Base-by-base conservation (phyloP, 2,888 invertebrate genomes). In the Lithophane socia region DNA sequence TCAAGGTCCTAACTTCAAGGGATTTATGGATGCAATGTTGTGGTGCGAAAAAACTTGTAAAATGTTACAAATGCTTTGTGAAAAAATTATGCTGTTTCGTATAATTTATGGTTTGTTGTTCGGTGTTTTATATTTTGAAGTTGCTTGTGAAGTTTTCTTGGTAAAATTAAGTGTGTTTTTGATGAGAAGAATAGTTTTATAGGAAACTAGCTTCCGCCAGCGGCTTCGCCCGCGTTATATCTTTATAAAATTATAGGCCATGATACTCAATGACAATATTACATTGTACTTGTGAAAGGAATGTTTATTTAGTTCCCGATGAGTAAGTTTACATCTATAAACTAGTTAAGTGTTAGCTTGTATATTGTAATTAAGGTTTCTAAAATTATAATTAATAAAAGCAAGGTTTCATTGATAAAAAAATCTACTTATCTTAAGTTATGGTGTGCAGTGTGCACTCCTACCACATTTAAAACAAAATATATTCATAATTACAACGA, bases 1-100 rank as follows among this genome's bases (percentile, higher is more conserved):
- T 94, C 93, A 93, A 94, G 93, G 93, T 89, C 85, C 86, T 91
- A 88, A 87, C 79, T 90, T 86, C 88, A 86, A 90, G 91, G 73
- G 87, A 88, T 92, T 92, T 92, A 91, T 88, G 83, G 81, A 42
- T 52, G 47, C 68, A 63, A 16, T 66, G 42, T 61, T 83, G 82
- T 75, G 64, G 42, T 69, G 73, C 67, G 77, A 77, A 85, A 81
- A 68, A 78, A 54, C 21, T 8, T 65, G 29, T 44, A 37, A 18
- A 74, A 66, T 29, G n/a, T n/a, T n/a, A 21, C 52, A 52, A 52
- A 52, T 13, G 13, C 44, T 79, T 72, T 72, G 47, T 58, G 47
- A 78, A 64, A 71, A 80, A 63, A 16, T 0, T 13, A 21, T 16
- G 9, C 2, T 24, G 29, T 10, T 54, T 49, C 29, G 18, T 54